A percentile compares a stretch with the other conserved stretches of the same genome.
These are phyloP conservation scores for Nematopogon swammerdamellus DNA, from an alignment of 2,888 invertebrate species.

Conservation along the genomic window DNA sequence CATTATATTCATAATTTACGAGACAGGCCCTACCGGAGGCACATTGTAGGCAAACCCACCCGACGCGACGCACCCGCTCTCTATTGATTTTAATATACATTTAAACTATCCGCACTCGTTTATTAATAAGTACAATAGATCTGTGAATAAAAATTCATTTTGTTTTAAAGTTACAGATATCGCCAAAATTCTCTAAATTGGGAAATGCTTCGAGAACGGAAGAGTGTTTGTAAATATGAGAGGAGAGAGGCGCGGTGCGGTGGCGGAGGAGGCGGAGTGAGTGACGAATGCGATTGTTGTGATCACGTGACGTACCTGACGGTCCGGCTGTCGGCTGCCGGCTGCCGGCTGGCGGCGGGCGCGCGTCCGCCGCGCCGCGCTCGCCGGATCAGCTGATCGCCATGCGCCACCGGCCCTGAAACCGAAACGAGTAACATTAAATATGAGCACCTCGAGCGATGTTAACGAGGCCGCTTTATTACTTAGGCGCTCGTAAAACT, in stretches of 20 bases:
- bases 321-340: slow-evolving; percentile 14
- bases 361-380: slow-evolving; percentile 22
- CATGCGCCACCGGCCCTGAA: slow-evolving; percentile 16
- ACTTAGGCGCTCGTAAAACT: neutral
- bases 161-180: too few species aligned
- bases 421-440: slow-evolving; percentile 36
- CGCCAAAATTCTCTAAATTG: neutral
- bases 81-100: slow-evolving; percentile 36
- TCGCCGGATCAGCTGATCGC: slow-evolving; percentile 40
- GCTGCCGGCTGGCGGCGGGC: neutral
- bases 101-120: slow-evolving; percentile 8
- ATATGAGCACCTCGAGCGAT: slow-evolving; percentile 22
- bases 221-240: slow-evolving; percentile 6
- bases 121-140: too few species aligned
- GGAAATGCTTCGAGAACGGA: neutral
- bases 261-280: slow-evolving; percentile 14
- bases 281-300: slow-evolving; percentile 5
- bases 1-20: slow-evolving; percentile 49
- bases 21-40: slow-evolving; percentile 11
- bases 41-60: slow-evolving; percentile 28
- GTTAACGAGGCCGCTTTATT: neutral
- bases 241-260: slow-evolving; percentile 8
- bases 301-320: slow-evolving; percentile 42
- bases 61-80: slow-evolving; percentile 11
- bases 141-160: too few species aligned